Percentiles rank a stretch among this genome's conserved stretches.
phyloP scores from a whole-genome alignment of 2,113 vertebrate genomes.

The Corythaeola cristata region DNA sequence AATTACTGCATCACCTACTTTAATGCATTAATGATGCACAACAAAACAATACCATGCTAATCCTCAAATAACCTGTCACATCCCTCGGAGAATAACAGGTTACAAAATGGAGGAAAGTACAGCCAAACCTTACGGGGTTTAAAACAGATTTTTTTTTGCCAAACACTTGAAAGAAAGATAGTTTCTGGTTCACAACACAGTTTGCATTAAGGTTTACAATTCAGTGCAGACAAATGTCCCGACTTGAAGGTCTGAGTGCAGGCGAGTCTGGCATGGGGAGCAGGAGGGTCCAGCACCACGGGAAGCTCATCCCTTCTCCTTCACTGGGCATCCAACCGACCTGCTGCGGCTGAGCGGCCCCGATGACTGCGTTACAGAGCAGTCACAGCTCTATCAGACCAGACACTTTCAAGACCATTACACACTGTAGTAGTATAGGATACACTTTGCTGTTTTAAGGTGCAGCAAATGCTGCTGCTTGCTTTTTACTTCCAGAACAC shows the following conservation, averaged over 20 bases:
- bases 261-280: background rate
- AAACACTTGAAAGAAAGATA: background rate
- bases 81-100: background rate
- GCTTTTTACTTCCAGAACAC: background rate
- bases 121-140: background rate
- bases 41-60: background rate
- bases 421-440: background rate
- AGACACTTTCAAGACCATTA: background rate
- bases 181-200: background rate
- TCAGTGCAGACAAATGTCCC: background rate
- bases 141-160: background rate
- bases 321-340: background rate
- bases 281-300: background rate
- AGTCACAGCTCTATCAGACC: background rate
- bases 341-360: background rate
- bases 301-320: background rate
- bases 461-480: background rate
- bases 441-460: background rate
- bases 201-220: background rate
- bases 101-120: background rate
- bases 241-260: background rate
- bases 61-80: background rate
- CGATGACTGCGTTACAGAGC: rapidly evolving
- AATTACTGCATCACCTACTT: background rate
- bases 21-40: background rate